Conservation (phyloP, 2,113 vertebrate species). For the Prochilodus magdalenae region DNA sequence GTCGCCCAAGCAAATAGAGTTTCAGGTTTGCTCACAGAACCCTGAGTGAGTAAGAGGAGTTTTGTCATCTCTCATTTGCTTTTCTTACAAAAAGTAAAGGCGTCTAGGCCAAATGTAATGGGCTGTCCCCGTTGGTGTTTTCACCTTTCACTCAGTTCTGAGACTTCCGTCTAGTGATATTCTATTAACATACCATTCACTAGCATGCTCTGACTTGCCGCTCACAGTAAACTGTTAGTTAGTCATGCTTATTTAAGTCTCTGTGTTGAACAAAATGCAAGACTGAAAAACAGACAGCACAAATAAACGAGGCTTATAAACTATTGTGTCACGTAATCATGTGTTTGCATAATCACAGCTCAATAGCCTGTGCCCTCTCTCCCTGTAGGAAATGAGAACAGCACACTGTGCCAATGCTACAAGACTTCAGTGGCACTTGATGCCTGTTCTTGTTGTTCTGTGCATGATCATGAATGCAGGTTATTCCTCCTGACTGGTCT, state of each 20-base stretch:
- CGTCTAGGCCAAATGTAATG: neutral
- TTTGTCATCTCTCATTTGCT: neutral
- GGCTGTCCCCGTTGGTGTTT: neutral
- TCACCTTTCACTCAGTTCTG: conserved; percentile 25
- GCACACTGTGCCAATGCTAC: neutral
- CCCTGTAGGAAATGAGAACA: neutral
- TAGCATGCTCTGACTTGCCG: neutral
- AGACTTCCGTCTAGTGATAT: neutral
- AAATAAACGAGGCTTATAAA: neutral
- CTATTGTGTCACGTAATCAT: neutral
- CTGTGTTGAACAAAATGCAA: neutral
- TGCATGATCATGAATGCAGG: neutral
- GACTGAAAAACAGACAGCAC: neutral
- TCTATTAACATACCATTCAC: neutral
- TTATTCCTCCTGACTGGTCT: neutral
- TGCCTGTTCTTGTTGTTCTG: neutral
- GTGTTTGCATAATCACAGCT: neutral
- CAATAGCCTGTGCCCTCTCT: neutral
- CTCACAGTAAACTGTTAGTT: neutral
- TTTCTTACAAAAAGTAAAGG: neutral
- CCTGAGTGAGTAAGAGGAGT: neutral
- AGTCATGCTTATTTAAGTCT: neutral
- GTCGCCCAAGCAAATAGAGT: neutral
- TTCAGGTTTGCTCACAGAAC: neutral
- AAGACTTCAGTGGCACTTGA: neutral